These are phyloP conservation scores for Takifugu rubripes DNA, from an alignment of 2,797 vertebrate species.

Conservation along the genomic window DNA sequence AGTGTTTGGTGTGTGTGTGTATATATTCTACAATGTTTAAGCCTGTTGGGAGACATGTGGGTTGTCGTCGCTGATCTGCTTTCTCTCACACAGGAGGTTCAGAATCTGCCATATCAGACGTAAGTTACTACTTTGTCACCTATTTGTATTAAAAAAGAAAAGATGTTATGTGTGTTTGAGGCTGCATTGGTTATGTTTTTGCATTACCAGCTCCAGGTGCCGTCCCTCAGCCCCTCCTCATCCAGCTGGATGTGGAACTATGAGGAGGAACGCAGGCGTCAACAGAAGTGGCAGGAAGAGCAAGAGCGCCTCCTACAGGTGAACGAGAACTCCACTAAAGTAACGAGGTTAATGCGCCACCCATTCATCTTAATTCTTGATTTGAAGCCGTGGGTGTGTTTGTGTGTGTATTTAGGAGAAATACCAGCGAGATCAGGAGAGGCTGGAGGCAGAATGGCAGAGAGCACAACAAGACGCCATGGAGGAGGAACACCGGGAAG, in stretches of 20 bases:
- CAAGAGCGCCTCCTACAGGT: conserved; percentile 96
- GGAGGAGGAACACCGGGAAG: conserved; percentile 69
- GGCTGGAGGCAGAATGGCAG: conserved; percentile 87
- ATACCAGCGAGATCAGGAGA: conserved; percentile 87
- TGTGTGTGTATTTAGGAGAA: conserved; percentile 78
- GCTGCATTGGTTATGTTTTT: conserved; percentile 21
- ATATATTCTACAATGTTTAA: background rate
- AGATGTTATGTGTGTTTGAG: background rate
- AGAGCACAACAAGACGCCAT: conserved; percentile 82
- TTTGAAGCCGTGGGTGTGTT: conserved; percentile 7
- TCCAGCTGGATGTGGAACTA: conserved; percentile 89
- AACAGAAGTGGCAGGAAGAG: conserved; percentile 95
- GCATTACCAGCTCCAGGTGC: conserved; percentile 83
- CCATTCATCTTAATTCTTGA: background rate
- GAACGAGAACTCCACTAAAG: background rate
- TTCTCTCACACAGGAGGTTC: conserved; percentile 80
- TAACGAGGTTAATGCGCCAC: background rate
- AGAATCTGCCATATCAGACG: conserved; percentile 87
- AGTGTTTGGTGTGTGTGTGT: conserved; percentile 6
- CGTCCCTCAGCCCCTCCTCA: conserved; percentile 81
- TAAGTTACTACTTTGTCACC: conserved; percentile 72
- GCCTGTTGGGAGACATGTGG: no score
- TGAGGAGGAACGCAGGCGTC: conserved; percentile 86
- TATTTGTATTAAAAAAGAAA: background rate
- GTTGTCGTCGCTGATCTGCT: conserved; percentile 9